A percentile compares a stretch with the other conserved stretches of the same genome.
phyloP scores from a whole-genome alignment of 2,888 invertebrate species.

The Drosophila prolongata region DNA sequence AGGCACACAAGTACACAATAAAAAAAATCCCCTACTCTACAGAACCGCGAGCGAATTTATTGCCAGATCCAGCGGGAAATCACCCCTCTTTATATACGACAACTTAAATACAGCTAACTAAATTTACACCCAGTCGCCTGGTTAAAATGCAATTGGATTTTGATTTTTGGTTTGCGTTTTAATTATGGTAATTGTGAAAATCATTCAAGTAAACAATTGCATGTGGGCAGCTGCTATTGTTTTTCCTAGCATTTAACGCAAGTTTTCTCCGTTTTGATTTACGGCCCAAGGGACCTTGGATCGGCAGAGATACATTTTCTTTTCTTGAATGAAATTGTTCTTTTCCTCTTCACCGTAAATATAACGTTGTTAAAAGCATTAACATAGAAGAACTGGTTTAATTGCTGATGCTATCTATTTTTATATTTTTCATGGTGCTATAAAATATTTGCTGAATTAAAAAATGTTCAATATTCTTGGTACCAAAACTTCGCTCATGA shows the following conservation, averaged over 20 bases:
- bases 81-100: conserved; percentile 10
- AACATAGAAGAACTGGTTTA: conserved; percentile 2
- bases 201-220: conserved; percentile 51
- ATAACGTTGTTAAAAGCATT: neutral
- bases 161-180: conserved; percentile 34
- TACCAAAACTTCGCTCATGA: neutral
- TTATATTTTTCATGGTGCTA: neutral
- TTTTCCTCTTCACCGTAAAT: neutral
- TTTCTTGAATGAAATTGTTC: conserved; percentile 8
- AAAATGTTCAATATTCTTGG: neutral
- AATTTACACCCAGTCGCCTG: conserved; percentile 2
- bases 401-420: neutral
- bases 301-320: conserved; percentile 8
- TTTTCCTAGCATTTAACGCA: conserved; percentile 18
- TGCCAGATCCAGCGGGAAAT: conserved; percentile 24
- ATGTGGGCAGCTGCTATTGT: conserved; percentile 47
- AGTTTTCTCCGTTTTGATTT: conserved; percentile 25
- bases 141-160: conserved; percentile 3
- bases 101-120: neutral
- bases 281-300: conserved; percentile 22
- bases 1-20: conserved; percentile 11
- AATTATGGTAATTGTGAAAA: conserved; percentile 66
- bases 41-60: neutral
- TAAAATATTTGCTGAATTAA: neutral
- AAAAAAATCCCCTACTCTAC: conserved; percentile 14